Evolutionary conservation across 2,113 vertebrate species (phyloP).

Genomic region (Colossoma macropomum): DNA sequence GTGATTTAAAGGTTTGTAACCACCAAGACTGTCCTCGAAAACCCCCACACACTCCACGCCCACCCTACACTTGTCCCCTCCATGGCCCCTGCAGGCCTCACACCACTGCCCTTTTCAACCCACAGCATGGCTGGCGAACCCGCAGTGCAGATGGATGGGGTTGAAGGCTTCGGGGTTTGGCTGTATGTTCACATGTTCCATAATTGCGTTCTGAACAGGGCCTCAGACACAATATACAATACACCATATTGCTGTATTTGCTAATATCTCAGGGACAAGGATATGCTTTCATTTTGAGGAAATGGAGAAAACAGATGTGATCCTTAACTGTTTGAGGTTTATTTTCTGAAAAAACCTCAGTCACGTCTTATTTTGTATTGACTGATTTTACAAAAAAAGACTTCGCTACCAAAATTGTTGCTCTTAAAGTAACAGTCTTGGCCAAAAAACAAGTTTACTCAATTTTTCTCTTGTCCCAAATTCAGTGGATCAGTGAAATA

Average conservation of each 20-base stretch:
- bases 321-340: too few relatives aligned
- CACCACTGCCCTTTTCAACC: constrained; percentile 35
- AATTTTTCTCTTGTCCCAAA: too few relatives aligned
- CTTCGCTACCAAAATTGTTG: too few relatives aligned
- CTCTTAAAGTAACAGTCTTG: too few relatives aligned
- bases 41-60: constrained; percentile 21
- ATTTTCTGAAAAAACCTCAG: too few relatives aligned
- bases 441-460: too few relatives aligned
- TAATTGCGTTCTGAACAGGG: not conserved
- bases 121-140: constrained; percentile 8
- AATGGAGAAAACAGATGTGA: too few relatives aligned
- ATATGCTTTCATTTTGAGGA: not conserved
- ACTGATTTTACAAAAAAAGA: too few relatives aligned
- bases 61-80: constrained; percentile 12
- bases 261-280: not conserved
- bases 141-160: not conserved
- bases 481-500: too few relatives aligned
- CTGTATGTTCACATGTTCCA: not conserved
- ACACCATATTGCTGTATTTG: not conserved
- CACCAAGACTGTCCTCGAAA: constrained; percentile 39
- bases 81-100: constrained; percentile 7
- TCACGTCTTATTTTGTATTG: too few relatives aligned
- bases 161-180: constrained; percentile 9
- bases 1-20: constrained; percentile 53
- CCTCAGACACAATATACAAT: not conserved